These are phyloP conservation scores for Thysanoteuthis rhombus DNA, from an alignment of 2,888 invertebrate genomes.

Conservation along the genomic window DNA sequence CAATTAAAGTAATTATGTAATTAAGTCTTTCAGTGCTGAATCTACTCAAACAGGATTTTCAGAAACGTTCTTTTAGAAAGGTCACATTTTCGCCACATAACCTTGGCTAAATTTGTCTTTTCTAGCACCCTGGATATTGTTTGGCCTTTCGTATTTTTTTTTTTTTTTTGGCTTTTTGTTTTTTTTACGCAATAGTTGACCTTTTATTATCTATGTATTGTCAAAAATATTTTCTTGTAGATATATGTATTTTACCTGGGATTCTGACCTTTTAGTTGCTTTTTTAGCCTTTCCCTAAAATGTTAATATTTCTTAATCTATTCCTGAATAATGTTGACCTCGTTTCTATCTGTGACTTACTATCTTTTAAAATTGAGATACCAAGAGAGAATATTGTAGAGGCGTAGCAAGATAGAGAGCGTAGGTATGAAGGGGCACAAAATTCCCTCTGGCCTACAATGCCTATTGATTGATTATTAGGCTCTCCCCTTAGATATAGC, in stretches of 20 bases:
- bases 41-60: not conserved
- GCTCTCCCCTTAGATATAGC: too few species aligned
- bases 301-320: too few species aligned
- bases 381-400: too few species aligned
- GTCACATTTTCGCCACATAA: not conserved
- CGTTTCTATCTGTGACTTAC: too few species aligned
- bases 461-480: too few species aligned
- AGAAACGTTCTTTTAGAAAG: not conserved
- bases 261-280: constrained; percentile 13
- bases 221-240: not conserved
- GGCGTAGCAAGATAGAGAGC: too few species aligned
- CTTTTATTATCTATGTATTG: not conserved
- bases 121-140: not conserved
- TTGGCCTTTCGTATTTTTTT: too few species aligned
- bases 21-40: not conserved
- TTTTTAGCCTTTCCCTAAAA: not conserved
- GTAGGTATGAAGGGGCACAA: too few species aligned
- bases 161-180: too few species aligned
- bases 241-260: not conserved
- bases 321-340: too few species aligned
- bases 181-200: not conserved
- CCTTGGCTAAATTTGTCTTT: not conserved
- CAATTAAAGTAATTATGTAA: not conserved
- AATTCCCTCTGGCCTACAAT: too few species aligned
- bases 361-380: too few species aligned